These are phyloP conservation scores for Halcyon senegalensis DNA, from an alignment of 2,113 vertebrate species.

Conservation along the genomic window DNA sequence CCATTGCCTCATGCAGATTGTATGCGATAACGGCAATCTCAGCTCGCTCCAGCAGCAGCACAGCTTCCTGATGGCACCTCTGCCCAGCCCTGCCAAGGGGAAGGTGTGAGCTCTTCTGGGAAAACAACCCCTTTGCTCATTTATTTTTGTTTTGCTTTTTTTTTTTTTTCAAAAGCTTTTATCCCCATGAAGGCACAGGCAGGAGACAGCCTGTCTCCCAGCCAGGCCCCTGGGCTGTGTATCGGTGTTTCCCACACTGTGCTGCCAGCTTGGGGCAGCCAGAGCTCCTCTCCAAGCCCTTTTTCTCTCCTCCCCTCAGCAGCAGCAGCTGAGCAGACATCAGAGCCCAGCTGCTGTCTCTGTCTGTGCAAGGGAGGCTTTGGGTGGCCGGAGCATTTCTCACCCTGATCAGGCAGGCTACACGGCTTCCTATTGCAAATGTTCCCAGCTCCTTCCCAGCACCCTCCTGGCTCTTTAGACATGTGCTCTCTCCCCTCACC, in stretches of 20 bases:
- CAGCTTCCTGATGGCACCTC: background rate
- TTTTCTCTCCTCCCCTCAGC: background rate
- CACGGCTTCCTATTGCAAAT: background rate
- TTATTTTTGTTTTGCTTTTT: background rate
- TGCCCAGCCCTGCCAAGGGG: background rate
- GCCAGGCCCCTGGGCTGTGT: background rate
- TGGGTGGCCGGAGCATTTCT: fast-evolving
- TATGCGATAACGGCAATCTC: background rate
- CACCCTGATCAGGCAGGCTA: background rate
- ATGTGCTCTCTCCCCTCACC: fast-evolving
- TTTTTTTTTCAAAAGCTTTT: background rate
- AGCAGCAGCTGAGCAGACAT: fast-evolving
- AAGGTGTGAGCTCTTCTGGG: background rate
- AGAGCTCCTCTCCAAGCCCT: background rate
- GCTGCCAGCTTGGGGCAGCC: fast-evolving
- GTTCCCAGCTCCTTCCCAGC: background rate
- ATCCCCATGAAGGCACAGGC: background rate
- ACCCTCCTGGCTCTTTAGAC: fast-evolving
- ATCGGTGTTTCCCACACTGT: background rate
- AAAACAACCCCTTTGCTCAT: background rate
- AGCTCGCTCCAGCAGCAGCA: background rate
- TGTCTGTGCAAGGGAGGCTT: background rate
- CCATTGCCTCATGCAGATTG: conserved; percentile 26
- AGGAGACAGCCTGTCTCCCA: background rate
- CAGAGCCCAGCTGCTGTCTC: background rate